phyloP scores from a whole-genome alignment of 2,888 invertebrate genomes.

The Linnaemya vulpina region DNA sequence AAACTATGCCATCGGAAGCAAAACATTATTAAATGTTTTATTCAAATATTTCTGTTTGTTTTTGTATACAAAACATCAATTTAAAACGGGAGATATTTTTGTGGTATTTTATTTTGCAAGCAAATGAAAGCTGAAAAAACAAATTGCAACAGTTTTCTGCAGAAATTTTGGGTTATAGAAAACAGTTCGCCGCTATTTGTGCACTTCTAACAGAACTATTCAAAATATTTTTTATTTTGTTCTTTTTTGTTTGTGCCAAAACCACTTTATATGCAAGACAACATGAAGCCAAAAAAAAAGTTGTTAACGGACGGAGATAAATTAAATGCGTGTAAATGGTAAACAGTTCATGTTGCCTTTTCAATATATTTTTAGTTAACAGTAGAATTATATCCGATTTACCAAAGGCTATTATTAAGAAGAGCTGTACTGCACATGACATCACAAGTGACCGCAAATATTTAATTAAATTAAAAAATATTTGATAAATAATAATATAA shows the following conservation, averaged over 20 bases:
- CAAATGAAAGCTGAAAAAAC: not conserved
- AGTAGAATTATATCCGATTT: too few species aligned
- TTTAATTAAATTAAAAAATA: too few species aligned
- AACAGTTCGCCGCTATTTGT: not conserved
- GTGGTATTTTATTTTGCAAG: not conserved
- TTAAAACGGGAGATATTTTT: not conserved
- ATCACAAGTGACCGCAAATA: too few species aligned
- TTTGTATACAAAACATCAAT: not conserved
- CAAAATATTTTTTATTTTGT: not conserved
- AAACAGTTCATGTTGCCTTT: too few species aligned
- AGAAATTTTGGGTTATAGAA: not conserved
- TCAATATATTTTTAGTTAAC: too few species aligned
- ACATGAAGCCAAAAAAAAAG: not conserved
- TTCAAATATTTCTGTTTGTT: not conserved
- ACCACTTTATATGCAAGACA: slow-evolving; percentile 6
- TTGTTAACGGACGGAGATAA: not conserved
- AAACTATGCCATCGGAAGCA: not conserved
- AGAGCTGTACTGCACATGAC: too few species aligned
- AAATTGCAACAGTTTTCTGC: not conserved
- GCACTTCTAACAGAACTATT: not conserved
- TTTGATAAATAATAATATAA: too few species aligned
- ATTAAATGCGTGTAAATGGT: not conserved
- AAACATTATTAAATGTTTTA: slow-evolving; percentile 5
- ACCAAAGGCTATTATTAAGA: too few species aligned
- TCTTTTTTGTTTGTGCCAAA: not conserved